phyloP scores from a whole-genome alignment of 2,888 invertebrate genomes.

The Lycophotia porphyrea region DNA sequence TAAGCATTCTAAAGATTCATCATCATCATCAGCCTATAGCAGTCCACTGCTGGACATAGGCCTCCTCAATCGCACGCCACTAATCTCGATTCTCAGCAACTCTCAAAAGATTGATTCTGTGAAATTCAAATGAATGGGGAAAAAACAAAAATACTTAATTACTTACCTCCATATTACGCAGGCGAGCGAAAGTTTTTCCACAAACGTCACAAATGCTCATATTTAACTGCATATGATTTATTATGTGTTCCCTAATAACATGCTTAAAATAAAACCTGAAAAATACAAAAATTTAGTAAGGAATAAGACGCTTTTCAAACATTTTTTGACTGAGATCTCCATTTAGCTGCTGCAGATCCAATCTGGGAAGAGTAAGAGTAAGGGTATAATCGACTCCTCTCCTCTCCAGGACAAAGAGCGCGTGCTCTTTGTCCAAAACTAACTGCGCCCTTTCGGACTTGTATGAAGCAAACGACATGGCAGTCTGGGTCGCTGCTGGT shows the following conservation, averaged over 20 bases:
- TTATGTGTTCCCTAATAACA: slow-evolving; percentile 70
- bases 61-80: too few relatives aligned
- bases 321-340: not conserved
- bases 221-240: slow-evolving; percentile 67
- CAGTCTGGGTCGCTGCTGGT: not conserved
- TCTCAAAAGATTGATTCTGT: not conserved
- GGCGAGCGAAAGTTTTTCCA: slow-evolving; percentile 73
- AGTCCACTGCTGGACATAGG: too few relatives aligned
- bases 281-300: not conserved
- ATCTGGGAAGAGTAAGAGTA: too few relatives aligned
- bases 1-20: not conserved
- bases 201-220: slow-evolving; percentile 76
- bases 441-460: not conserved
- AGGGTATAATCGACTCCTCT: not conserved
- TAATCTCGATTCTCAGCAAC: too few relatives aligned
- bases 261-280: slow-evolving; percentile 51
- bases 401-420: too few relatives aligned
- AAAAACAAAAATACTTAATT: not conserved
- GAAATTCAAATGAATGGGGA: not conserved
- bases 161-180: slow-evolving; percentile 72
- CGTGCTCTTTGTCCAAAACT: not conserved
- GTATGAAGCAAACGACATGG: not conserved
- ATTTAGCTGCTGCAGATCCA: not conserved
- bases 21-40: too few relatives aligned
- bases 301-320: not conserved